A percentile compares a stretch with the other conserved stretches of the same genome.
phyloP scores from a whole-genome alignment of 2,113 vertebrate genomes.

The Eretmodus cyanostictus region DNA sequence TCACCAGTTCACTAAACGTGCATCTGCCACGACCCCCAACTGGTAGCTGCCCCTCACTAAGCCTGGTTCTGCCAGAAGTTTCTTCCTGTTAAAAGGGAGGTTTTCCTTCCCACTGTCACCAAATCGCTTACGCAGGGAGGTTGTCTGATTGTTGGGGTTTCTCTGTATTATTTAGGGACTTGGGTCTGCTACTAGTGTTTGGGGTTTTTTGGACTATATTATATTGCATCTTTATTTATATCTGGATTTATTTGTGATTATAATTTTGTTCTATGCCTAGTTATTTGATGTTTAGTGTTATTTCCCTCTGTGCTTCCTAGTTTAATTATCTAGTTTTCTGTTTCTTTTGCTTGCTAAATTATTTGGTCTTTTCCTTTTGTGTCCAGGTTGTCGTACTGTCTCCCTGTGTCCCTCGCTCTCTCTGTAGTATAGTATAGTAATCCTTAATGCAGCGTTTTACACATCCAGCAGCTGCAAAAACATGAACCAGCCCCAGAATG shows the following conservation, averaged over 20 bases:
- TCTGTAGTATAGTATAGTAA: neutral
- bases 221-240: neutral
- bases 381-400: neutral
- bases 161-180: neutral
- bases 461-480: neutral
- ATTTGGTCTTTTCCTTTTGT: neutral
- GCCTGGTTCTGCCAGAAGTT: neutral
- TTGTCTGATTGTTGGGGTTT: neutral
- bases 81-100: neutral
- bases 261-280: neutral
- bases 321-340: neutral
- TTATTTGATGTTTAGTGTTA: neutral
- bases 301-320: neutral
- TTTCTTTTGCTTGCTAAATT: neutral
- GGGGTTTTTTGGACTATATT: accelerated
- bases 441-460: neutral
- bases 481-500: neutral
- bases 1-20: neutral
- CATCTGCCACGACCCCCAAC: neutral
- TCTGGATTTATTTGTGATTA: neutral
- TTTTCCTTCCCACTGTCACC: neutral
- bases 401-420: neutral
- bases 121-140: neutral
- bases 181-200: neutral
- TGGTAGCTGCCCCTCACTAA: neutral